A percentile compares a stretch with the other conserved stretches of the same genome.
phyloP scores from a whole-genome alignment of 2,888 invertebrate genomes.

The Margaritifera margaritifera region DNA sequence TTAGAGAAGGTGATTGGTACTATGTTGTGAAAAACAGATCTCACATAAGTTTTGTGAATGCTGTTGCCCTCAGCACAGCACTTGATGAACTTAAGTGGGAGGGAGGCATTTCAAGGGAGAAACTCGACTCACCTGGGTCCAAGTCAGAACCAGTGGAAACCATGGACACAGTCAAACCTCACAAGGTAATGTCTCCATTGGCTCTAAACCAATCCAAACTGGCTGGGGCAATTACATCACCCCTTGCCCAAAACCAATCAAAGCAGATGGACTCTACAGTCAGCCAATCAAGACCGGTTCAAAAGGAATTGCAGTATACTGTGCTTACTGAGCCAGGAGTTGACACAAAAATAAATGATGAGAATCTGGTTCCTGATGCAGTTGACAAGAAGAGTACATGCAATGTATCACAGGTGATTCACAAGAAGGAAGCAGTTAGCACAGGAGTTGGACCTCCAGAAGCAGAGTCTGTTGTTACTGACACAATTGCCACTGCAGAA shows the following conservation, averaged over 20 bases:
- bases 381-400: no score
- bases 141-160: constrained; percentile 23
- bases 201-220: not conserved
- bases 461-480: no score
- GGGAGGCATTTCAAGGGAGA: constrained; percentile 8
- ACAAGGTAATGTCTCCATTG: constrained; percentile 25
- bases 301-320: no score
- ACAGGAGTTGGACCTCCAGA: no score
- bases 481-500: no score
- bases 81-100: constrained; percentile 38
- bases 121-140: constrained; percentile 13
- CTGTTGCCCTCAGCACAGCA: constrained; percentile 52
- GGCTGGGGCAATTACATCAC: not conserved
- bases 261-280: not conserved
- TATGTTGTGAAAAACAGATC: constrained; percentile 75
- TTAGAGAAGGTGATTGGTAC: constrained; percentile 78
- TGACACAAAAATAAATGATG: no score
- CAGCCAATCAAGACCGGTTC: no score
- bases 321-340: no score
- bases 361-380: no score
- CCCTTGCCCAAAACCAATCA: not conserved
- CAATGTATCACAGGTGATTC: no score
- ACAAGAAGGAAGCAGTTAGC: no score
- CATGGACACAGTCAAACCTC: constrained; percentile 8
- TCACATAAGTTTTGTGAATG: constrained; percentile 42